phyloP scores from a whole-genome alignment of 1,140 invertebrate genomes.

The Lethrus apterus region DNA sequence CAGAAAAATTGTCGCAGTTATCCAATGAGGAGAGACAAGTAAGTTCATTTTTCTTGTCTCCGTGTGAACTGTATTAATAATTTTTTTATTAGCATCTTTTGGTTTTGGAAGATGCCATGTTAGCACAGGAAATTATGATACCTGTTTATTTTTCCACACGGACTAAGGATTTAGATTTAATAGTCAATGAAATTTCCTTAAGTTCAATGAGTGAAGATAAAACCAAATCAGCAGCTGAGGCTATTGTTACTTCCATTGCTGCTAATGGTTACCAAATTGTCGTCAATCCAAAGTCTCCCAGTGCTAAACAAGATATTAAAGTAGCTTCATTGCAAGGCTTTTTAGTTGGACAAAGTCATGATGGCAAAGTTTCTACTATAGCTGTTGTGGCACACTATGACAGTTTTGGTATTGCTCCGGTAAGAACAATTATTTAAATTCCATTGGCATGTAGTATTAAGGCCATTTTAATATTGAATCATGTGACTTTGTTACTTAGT shows the following conservation, averaged over 20 bases:
- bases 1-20: constrained; percentile 62
- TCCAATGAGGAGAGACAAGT: constrained; percentile 66
- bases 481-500: no score
- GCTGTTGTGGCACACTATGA: constrained; percentile 91
- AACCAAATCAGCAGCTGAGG: constrained; percentile 63
- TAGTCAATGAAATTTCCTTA: constrained; percentile 65
- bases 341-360: constrained; percentile 67
- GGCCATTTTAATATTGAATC: no score
- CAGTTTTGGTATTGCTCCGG: constrained; percentile 78
- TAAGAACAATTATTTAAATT: constrained; percentile 44
- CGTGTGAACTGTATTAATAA: background rate
- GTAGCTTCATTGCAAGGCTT: constrained; percentile 81
- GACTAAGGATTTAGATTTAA: constrained; percentile 62
- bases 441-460: no score
- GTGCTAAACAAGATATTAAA: constrained; percentile 68
- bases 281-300: constrained; percentile 60
- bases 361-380: constrained; percentile 77
- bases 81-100: constrained; percentile 58
- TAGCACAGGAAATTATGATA: constrained; percentile 70
- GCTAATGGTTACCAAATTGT: constrained; percentile 89
- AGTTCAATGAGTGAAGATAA: constrained; percentile 40
- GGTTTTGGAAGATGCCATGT: constrained; percentile 74
- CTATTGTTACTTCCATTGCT: constrained; percentile 76
- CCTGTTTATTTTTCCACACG: constrained; percentile 86
- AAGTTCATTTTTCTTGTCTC: constrained; percentile 17